A percentile compares a stretch with the other conserved stretches of the same genome.
Conservation (phyloP, 2,888 invertebrate genomes). For the Acanthococcus lagerstroemiae region DNA sequence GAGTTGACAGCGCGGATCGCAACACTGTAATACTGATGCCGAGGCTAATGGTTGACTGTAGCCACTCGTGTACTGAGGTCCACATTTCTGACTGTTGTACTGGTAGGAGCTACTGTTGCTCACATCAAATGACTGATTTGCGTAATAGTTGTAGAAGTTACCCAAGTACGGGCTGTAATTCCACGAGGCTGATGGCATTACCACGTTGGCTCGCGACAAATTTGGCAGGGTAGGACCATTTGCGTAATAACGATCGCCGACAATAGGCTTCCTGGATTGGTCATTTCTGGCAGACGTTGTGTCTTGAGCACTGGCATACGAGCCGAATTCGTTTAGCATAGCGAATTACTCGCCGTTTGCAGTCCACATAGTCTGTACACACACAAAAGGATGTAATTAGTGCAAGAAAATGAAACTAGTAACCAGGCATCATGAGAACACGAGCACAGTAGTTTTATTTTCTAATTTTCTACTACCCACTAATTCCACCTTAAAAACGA, state of each 20-base stretch:
- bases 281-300: too few relatives aligned
- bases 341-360: conserved; percentile 1
- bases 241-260: neutral
- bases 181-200: conserved; percentile 8
- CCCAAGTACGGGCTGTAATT: conserved; percentile 26
- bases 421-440: too few relatives aligned
- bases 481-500: too few relatives aligned
- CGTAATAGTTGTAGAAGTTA: conserved; percentile 23
- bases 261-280: too few relatives aligned
- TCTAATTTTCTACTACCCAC: too few relatives aligned
- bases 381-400: too few relatives aligned
- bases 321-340: conserved; percentile 25
- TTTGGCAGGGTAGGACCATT: neutral
- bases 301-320: conserved; percentile 1
- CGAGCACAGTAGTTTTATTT: too few relatives aligned
- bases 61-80: neutral
- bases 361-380: conserved; percentile 11
- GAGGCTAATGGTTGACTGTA: neutral
- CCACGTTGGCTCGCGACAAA: neutral
- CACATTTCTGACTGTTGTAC: conserved; percentile 22
- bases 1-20: conserved; percentile 23
- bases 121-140: neutral
- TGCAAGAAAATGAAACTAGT: too few relatives aligned
- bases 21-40: conserved; percentile 18
- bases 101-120: neutral